Evolutionary conservation across 2,797 vertebrate species (phyloP), one percentile per base, ranked within the genome.

Genomic region (Falco naumanni): DNA sequence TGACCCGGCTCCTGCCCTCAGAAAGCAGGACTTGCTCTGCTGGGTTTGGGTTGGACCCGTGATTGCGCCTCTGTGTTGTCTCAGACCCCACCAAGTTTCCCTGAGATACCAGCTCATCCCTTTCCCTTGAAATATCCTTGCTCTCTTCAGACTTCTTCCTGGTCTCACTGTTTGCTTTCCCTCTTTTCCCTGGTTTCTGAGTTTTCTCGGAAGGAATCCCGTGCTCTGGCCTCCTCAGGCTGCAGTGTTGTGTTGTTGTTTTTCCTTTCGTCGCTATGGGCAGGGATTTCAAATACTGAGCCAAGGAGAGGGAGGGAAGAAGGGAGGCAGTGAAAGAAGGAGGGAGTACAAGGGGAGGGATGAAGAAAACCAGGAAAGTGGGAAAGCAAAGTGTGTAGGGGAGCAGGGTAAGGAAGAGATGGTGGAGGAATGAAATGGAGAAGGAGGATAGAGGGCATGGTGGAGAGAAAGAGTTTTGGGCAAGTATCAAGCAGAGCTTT

Each of bases 191-290:
- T 95, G 91, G 88, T 95, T 97, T 97, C 93, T 94, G 92, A 88
- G 94, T 96, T 92, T 96, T 97, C 97, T 97, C 93, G 69, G 94
- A 97, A 97, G 95, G 95, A 96, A 93, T 97, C 97, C 90, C 77
- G 51, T 88, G 80, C 54, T 47, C 90, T 82, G 95, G 94, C 94
- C 95, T 97, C 96, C 59, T 96, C 89, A 76, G 92, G 90, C 97
- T 87, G 83, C 48, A 97, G 68, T 97, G 97, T 98, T 98, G 78
- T 98, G 98, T 93, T 98, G 97, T 97, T 97, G 97, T 97, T 97
- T 97, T 97, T 96, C 93, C 94, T 90, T 92, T 89, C 77, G 98
- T 98, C 97, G 92, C 97, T 97, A 98, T 96, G 98, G 96, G 98
- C 97, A 97, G 96, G 95, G 97, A 98, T 97, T 95, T 97, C 4